phyloP scores from a whole-genome alignment of 2,113 vertebrate genomes.

The Thunnus thynnus region DNA sequence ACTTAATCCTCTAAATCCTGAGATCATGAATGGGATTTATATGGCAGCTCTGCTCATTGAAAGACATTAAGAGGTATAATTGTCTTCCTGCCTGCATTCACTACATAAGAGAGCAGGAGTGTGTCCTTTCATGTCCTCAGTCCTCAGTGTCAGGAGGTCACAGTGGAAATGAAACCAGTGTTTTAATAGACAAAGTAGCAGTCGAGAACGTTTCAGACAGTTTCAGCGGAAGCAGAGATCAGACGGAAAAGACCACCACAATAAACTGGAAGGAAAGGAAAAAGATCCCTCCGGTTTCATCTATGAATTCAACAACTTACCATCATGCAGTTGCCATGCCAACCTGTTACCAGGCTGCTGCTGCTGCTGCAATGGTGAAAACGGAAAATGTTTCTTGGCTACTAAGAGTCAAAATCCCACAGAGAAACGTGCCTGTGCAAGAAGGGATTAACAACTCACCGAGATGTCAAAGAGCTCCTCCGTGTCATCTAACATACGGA shows the following conservation, averaged over 20 bases:
- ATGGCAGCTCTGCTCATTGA: conserved; percentile 34
- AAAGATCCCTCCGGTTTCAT: conserved; percentile 52
- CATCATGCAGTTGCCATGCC: conserved; percentile 80
- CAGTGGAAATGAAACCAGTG: not conserved
- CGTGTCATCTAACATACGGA: conserved; percentile 96
- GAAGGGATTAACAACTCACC: conserved; percentile 84
- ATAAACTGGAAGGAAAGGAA: conserved; percentile 30
- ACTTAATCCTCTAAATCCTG: conserved; percentile 56
- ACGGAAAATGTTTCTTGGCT: conserved; percentile 51
- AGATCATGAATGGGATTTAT: conserved; percentile 53
- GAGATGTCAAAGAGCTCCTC: conserved; percentile 96
- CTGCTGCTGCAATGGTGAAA: conserved; percentile 39
- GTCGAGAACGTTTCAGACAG: conserved; percentile 18
- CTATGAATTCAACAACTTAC: conserved; percentile 62
- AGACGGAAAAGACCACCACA: conserved; percentile 26
- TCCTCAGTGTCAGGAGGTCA: conserved; percentile 12
- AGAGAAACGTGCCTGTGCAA: conserved; percentile 7
- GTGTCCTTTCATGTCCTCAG: not conserved
- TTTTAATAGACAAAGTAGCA: not conserved
- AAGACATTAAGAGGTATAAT: not conserved
- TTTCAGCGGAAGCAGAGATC: conserved; percentile 13
- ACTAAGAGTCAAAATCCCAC: conserved; percentile 32
- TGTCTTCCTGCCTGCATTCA: conserved; percentile 8
- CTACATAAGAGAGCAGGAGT: not conserved
- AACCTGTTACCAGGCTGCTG: conserved; percentile 73